Evolutionary conservation across 2,113 vertebrate species (phyloP).

Genomic region (Emberiza fucata): DNA sequence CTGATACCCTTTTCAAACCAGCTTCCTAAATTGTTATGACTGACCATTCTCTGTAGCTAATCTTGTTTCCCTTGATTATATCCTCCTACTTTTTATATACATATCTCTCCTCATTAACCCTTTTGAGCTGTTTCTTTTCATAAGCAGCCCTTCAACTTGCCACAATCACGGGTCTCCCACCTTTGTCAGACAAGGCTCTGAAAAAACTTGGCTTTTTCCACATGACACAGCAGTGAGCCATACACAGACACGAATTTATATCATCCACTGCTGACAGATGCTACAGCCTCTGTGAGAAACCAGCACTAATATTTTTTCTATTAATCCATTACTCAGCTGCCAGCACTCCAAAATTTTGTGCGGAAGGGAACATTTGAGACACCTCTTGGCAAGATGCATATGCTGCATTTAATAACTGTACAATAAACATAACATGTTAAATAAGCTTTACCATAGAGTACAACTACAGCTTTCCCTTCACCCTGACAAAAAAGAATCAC

Average conservation of each 20-base stretch:
- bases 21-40: not conserved
- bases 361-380: not conserved
- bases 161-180: not conserved
- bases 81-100: not conserved
- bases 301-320: not conserved
- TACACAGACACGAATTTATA: not conserved
- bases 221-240: not conserved
- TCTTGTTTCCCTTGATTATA: not conserved
- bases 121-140: not conserved
- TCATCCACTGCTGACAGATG: not conserved
- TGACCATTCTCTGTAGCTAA: not conserved
- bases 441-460: not conserved
- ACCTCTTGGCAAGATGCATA: not conserved
- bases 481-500: not conserved
- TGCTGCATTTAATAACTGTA: not conserved
- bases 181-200: not conserved
- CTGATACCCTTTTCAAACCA: not conserved
- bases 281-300: not conserved
- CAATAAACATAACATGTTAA: not conserved
- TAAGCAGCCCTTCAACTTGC: not conserved
- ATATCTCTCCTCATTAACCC: not conserved
- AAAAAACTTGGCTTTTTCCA: not conserved
- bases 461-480: not conserved
- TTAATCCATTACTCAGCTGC: not conserved
- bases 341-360: not conserved